Evolutionary conservation across 2,113 vertebrate genomes (phyloP), one percentile per base, ranked within the genome.

Genomic region (Pollachius pollachius): DNA sequence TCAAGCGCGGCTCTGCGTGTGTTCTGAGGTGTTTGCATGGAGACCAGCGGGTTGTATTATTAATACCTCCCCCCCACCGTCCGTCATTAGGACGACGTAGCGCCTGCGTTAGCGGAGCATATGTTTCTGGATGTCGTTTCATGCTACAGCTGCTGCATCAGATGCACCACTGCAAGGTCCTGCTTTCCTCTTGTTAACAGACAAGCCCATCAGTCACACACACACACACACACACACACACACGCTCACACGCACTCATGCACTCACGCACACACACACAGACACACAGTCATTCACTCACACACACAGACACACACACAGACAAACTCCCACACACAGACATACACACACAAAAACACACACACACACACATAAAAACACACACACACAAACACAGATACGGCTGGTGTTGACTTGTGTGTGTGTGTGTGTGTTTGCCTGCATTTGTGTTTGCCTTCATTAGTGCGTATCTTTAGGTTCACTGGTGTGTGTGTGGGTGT

Each of bases 21-120:
- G 85, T 90, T 88, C 78, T 88, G 85, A 84, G 84, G 85, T 88
- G 78, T 87, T 88, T 87, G 81, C 82, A 85, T 84, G 84, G 84
- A 87, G 85, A 75, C 80, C 84, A 27, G 4, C 7, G 71, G 68
- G 81, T 90, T 72, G 41, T 74, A 88, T 88, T 90, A 90, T 90
- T 89, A 82, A 89, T 89, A 82, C 41, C 41, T 1, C 78, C 80
- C 30, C 18, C 52, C 15, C 60, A 3, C 59, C 18, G 23, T 62
- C 41, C 70, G 8, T 67, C 77, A 70, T 84, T 65, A 72, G 18
- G 67, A 41, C 6, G 15, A 48, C 16, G 62, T n/a, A 19, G 54
- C 54, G 4, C 15, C 13, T 9, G 54, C 54, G 54, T 6, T n/a
- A n/a, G 15, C 54, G 54, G 54, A 57, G n/a, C 81, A 73, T 60